phyloP scores from a whole-genome alignment of 2,113 vertebrate species.

The Brachyhypopomus occidentalis region DNA sequence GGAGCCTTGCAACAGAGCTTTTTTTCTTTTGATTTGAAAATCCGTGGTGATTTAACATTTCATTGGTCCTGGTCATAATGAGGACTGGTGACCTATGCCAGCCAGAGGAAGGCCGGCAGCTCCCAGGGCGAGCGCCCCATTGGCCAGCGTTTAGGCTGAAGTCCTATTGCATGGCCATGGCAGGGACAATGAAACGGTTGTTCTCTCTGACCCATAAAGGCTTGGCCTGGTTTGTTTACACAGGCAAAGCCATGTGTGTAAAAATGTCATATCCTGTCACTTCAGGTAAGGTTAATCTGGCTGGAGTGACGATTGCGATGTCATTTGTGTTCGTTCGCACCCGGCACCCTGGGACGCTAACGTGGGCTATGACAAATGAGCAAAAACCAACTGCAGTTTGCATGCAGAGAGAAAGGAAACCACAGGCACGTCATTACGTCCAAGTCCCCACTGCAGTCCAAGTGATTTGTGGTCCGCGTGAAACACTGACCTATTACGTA shows the following conservation, averaged over 20 bases:
- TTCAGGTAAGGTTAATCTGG: slow-evolving; percentile 19
- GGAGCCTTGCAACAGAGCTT: slow-evolving; percentile 46
- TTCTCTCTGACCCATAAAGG: slow-evolving; percentile 65
- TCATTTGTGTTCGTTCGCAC: too few species aligned
- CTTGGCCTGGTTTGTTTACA: slow-evolving; percentile 54
- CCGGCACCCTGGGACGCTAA: too few species aligned
- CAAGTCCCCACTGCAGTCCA: too few species aligned
- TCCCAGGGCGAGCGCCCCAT: slow-evolving; percentile 59
- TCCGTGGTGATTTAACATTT: slow-evolving; percentile 64
- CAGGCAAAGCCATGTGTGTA: slow-evolving; percentile 38
- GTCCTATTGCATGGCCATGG: slow-evolving; percentile 68
- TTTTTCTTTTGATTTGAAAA: slow-evolving; percentile 40
- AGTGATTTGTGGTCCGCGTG: too few species aligned
- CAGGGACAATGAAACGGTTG: slow-evolving; percentile 73
- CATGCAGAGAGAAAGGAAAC: background rate
- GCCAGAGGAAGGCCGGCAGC: slow-evolving; percentile 50
- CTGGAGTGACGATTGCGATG: background rate
- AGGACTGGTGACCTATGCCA: slow-evolving; percentile 53
- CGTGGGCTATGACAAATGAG: background rate
- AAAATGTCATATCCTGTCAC: background rate
- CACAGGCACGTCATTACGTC: too few species aligned
- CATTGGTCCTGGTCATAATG: slow-evolving; percentile 55
- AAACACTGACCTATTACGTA: too few species aligned
- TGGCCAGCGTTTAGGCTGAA: slow-evolving; percentile 71
- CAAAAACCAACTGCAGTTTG: background rate